Conservation (phyloP, 2,888 invertebrate species). For the Papilio gigon region DNA sequence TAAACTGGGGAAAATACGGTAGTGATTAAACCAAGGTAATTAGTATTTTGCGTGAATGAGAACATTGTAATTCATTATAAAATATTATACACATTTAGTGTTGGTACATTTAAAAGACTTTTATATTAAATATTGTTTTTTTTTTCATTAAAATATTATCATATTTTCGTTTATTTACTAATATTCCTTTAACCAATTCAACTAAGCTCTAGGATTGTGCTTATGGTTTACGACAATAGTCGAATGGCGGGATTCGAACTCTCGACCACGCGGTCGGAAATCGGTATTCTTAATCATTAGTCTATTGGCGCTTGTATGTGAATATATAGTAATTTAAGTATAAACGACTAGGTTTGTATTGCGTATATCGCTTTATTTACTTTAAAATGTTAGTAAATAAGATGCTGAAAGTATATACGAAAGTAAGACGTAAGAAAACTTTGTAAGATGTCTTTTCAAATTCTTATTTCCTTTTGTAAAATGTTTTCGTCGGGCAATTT, state of each 20-base stretch:
- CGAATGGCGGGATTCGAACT: too few relatives aligned
- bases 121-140: too few relatives aligned
- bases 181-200: too few relatives aligned
- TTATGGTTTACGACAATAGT: too few relatives aligned
- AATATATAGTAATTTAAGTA: too few relatives aligned
- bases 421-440: constrained; percentile 45
- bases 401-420: constrained; percentile 23
- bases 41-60: constrained; percentile 10
- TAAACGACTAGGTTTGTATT: too few relatives aligned
- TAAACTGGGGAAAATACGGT: neutral
- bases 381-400: neutral
- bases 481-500: constrained; percentile 65
- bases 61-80: neutral
- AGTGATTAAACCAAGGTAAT: constrained; percentile 8
- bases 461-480: constrained; percentile 62
- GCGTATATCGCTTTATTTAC: neutral
- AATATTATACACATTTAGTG: neutral
- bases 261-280: too few relatives aligned
- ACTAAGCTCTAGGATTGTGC: too few relatives aligned
- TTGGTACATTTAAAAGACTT: neutral
- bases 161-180: too few relatives aligned
- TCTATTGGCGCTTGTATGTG: too few relatives aligned
- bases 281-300: too few relatives aligned
- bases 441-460: constrained; percentile 49
- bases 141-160: too few relatives aligned